Conservation (phyloP, 2,113 vertebrate genomes). For the Podilymbus podiceps region DNA sequence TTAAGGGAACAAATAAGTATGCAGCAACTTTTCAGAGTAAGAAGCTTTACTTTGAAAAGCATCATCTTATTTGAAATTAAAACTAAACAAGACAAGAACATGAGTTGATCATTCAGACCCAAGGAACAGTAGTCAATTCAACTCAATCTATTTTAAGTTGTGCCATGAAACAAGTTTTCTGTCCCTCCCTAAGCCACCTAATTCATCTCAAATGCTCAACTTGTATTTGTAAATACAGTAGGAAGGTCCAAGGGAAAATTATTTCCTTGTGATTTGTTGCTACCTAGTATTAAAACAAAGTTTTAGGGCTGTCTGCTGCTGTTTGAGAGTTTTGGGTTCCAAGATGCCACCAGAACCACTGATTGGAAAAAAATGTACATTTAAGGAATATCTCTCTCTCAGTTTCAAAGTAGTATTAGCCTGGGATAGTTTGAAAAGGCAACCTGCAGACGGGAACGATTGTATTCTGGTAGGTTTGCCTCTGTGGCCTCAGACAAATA, state of each 20-base stretch:
- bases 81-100: not conserved
- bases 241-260: not conserved
- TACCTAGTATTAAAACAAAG: not conserved
- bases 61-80: not conserved
- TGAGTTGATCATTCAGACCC: not conserved
- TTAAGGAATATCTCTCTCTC: not conserved
- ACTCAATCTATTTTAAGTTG: not conserved
- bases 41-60: not conserved
- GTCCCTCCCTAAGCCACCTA: not conserved
- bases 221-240: not conserved
- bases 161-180: not conserved
- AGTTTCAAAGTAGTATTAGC: not conserved
- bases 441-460: not conserved
- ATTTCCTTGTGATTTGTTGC: not conserved
- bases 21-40: not conserved
- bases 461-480: not conserved
- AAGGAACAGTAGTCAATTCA: not conserved
- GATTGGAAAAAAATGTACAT: not conserved
- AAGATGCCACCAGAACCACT: not conserved
- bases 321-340: not conserved
- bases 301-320: not conserved
- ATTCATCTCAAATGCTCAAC: not conserved
- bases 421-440: not conserved
- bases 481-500: not conserved
- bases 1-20: not conserved